Conservation (phyloP, 1,140 invertebrate species). For the Trichomalopsis sarcophagae region DNA sequence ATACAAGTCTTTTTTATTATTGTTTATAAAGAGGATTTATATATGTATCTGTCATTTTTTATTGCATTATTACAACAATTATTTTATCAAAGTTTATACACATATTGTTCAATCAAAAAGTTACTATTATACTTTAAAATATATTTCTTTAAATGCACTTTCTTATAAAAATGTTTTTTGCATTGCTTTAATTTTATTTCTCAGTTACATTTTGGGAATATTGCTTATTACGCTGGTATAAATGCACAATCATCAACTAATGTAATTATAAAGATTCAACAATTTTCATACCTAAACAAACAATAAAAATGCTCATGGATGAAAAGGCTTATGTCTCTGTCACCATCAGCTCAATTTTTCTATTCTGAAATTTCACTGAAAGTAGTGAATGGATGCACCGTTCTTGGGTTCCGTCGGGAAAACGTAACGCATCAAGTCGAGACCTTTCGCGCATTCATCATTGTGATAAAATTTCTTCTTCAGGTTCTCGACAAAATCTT, state of each 20-base stretch:
- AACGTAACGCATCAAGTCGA: constrained; percentile 62
- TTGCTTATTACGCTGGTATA: too few relatives aligned
- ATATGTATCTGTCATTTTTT: too few relatives aligned
- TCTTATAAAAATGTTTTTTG: too few relatives aligned
- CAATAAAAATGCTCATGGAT: background rate
- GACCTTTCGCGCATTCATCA: constrained; percentile 64
- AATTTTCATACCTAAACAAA: background rate
- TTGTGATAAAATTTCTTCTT: constrained; percentile 83
- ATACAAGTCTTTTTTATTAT: too few relatives aligned
- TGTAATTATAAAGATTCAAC: background rate
- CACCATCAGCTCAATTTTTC: background rate
- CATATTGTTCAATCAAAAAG: background rate
- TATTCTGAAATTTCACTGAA: background rate
- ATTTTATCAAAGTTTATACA: background rate
- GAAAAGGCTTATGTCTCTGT: too few relatives aligned
- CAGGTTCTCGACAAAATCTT: constrained; percentile 82
- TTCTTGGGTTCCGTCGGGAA: constrained; percentile 79
- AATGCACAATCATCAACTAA: too few relatives aligned
- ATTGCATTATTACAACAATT: too few relatives aligned
- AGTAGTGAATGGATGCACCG: constrained; percentile 73
- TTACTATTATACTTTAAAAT: too few relatives aligned
- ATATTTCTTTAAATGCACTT: too few relatives aligned
- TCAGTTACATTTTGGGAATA: too few relatives aligned
- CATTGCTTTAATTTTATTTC: too few relatives aligned
- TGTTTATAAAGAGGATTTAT: too few relatives aligned